Base-by-base conservation (phyloP, 1,140 invertebrate genomes). In the Tetramorium alpestre region DNA sequence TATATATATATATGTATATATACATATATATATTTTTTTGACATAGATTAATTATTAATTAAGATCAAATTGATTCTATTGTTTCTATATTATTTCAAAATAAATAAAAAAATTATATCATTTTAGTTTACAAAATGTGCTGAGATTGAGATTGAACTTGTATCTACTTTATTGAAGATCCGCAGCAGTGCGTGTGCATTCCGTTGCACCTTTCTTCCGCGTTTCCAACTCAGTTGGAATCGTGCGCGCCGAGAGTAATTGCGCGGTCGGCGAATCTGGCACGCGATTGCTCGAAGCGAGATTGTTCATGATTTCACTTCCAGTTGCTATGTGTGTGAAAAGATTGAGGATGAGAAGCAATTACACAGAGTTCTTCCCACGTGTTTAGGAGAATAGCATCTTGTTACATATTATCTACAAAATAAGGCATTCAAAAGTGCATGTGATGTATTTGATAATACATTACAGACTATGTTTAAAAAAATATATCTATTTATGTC, bases 241-340 rank as follows among this genome's bases (percentile, higher is more conserved):
- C 25, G 38, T 58, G 67, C 67, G 54, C 54, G 41, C 56, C 25
- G 51, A 47, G 25, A 73, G 67, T 82, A 82, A 82, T 82, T 73
- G 67, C 25, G 51, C 41, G 87, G 13, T 56, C 77, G 67, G 62
- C 13, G 54, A 89, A 89, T 88, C 72, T 89, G 72, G 88, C 56
- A 70, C 78, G 47, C 87, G 84, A 88, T 73, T 88, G 72, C 64
- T 38, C 77, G 25, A 47, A 84, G 81, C 60, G n/a, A 87, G 75
- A 70, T 76, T 54, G 85, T 44, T 69, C 82, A 13, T 87, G 76
- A 82, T 82, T 82, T 82, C 80, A 82, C 80, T 82, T 73, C 67
- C 67, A 82, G 67, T 69, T 49, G 38, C 76, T 56, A 28, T 41
- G 51, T 69, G 47, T 60, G 64, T n/a, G 67, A 28, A 41, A 82